A percentile compares a stretch with the other conserved stretches of the same genome.
Evolutionary conservation across 2,113 vertebrate genomes (phyloP).

Genomic region (Burhinus bistriatus): DNA sequence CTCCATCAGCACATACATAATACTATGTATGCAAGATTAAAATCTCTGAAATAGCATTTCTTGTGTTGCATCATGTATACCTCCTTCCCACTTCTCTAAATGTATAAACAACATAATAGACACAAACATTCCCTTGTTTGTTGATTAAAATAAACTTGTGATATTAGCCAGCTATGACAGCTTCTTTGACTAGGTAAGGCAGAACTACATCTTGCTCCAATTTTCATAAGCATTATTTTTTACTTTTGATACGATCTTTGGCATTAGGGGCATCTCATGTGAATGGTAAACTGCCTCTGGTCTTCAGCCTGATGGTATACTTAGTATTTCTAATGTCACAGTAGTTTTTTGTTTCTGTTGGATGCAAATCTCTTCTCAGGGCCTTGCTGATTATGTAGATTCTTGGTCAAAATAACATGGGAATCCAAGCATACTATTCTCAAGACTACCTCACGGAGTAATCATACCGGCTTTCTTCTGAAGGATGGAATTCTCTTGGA

Average conservation of each 20-base stretch:
- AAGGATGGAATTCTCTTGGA: background rate
- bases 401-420: background rate
- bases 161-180: background rate
- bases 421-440: background rate
- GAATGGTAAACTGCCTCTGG: background rate
- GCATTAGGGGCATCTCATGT: background rate
- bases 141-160: background rate
- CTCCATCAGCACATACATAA: rapidly evolving
- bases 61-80: background rate
- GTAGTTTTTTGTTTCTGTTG: background rate
- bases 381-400: background rate
- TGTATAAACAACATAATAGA: background rate
- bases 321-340: background rate
- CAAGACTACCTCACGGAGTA: background rate
- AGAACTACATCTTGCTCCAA: background rate
- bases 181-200: background rate
- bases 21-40: rapidly evolving
- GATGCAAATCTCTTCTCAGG: background rate
- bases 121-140: background rate
- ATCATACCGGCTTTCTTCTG: background rate
- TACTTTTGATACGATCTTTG: background rate
- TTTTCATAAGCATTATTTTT: background rate
- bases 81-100: background rate
- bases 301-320: background rate
- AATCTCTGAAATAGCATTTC: background rate